phyloP scores from a whole-genome alignment of 2,888 invertebrate genomes.

The Trissolcus japonicus region DNA sequence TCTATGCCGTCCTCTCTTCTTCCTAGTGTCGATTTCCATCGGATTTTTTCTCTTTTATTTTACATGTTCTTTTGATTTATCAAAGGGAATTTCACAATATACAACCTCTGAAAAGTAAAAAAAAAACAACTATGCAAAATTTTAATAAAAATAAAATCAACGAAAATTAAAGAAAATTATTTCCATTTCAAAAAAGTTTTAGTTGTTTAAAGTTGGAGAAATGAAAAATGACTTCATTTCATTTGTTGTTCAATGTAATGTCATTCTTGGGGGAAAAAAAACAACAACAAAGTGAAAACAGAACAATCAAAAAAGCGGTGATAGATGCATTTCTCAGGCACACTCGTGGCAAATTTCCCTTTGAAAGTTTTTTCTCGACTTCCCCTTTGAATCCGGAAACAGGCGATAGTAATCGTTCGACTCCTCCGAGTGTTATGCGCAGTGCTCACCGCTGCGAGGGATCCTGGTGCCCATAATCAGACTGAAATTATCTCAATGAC shows the following conservation, averaged over 20 bases:
- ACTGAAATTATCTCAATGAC: slow-evolving; percentile 51
- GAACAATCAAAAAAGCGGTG: slow-evolving; percentile 17
- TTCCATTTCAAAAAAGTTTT: not conserved
- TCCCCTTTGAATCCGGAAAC: slow-evolving; percentile 48
- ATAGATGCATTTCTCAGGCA: slow-evolving; percentile 46
- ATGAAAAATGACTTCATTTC: too few relatives aligned
- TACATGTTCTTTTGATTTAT: not conserved
- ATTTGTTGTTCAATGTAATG: too few relatives aligned
- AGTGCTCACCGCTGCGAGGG: slow-evolving; percentile 51
- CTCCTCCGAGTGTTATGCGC: slow-evolving; percentile 40
- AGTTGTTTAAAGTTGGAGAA: too few relatives aligned
- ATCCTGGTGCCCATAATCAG: slow-evolving; percentile 54
- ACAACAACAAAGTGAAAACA: not conserved
- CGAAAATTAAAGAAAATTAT: not conserved
- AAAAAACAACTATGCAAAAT: too few relatives aligned
- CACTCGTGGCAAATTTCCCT: slow-evolving; percentile 37
- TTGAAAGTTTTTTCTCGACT: slow-evolving; percentile 23
- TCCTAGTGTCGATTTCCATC: slow-evolving; percentile 57
- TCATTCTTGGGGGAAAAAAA: too few relatives aligned
- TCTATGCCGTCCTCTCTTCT: slow-evolving; percentile 26
- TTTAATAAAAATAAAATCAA: too few relatives aligned
- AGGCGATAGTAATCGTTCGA: slow-evolving; percentile 39
- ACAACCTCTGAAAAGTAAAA: not conserved
- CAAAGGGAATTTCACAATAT: not conserved
- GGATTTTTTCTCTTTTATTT: slow-evolving; percentile 3